Evolutionary conservation across 1,140 invertebrate genomes (phyloP).

Genomic region (Latrodectus geometricus): DNA sequence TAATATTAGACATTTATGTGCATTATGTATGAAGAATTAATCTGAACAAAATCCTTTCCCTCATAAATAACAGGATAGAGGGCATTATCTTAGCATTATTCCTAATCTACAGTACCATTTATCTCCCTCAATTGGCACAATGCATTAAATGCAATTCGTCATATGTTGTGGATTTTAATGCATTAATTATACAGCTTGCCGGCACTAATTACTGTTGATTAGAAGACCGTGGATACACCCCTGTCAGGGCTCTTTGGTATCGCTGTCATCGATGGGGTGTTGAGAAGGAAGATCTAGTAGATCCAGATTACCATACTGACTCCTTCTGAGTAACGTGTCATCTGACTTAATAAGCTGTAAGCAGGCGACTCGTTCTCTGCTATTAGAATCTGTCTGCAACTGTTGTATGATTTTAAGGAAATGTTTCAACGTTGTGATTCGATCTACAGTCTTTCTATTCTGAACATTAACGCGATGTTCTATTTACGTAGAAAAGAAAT

Average conservation of each 20-base stretch:
- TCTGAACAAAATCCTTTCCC: neutral
- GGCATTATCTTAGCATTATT: neutral
- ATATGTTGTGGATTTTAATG: constrained; percentile 21
- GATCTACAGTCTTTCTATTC: too few species aligned
- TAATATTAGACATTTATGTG: neutral
- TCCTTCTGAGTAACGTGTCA: too few species aligned
- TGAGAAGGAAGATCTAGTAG: neutral
- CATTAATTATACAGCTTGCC: constrained; percentile 45
- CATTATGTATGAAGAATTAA: neutral
- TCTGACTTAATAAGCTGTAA: too few species aligned
- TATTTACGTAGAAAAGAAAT: too few species aligned
- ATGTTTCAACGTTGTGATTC: too few species aligned
- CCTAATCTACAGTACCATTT: neutral
- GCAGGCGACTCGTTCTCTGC: too few species aligned
- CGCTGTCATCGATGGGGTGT: neutral
- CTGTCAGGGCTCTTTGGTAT: constrained; percentile 13
- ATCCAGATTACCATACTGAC: constrained; percentile 7
- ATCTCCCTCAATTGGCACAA: neutral
- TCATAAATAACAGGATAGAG: neutral
- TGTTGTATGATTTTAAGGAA: too few species aligned
- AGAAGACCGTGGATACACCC: neutral
- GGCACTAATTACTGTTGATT: constrained; percentile 29
- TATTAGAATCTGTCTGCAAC: too few species aligned
- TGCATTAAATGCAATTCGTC: neutral
- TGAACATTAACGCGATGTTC: too few species aligned